Conservation (phyloP, 1,140 invertebrate genomes). For the Fragariocoptes setiger region DNA sequence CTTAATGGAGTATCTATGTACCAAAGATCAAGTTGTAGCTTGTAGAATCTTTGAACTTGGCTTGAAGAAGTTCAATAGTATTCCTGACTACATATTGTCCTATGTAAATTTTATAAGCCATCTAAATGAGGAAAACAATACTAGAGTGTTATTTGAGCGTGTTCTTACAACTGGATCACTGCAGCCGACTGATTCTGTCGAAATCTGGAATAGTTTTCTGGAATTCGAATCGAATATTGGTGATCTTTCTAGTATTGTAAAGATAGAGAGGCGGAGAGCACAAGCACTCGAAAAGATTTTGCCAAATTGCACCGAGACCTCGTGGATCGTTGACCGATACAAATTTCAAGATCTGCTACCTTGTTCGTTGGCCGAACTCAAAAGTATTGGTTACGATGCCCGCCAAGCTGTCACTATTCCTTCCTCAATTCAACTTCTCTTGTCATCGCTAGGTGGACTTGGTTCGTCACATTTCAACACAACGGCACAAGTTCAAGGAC, state of each 20-base stretch:
- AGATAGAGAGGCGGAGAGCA: slow-evolving; percentile 73
- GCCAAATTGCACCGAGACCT: slow-evolving; percentile 32
- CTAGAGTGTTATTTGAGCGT: slow-evolving; percentile 78
- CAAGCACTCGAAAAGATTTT: slow-evolving; percentile 56
- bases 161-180: slow-evolving; percentile 74
- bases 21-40: slow-evolving; percentile 90
- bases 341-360: slow-evolving; percentile 77
- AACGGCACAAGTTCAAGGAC: slow-evolving; percentile 9
- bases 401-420: slow-evolving; percentile 4
- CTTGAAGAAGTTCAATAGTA: slow-evolving; percentile 73
- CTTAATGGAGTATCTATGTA: slow-evolving; percentile 96
- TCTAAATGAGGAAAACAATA: slow-evolving; percentile 98
- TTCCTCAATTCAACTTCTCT: background rate
- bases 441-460: background rate
- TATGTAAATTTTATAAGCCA: slow-evolving; percentile 93
- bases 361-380: slow-evolving; percentile 53
- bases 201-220: slow-evolving; percentile 92
- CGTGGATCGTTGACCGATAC: slow-evolving; percentile 72
- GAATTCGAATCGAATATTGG: slow-evolving; percentile 97
- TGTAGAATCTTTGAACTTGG: slow-evolving; percentile 93
- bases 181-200: slow-evolving; percentile 63
- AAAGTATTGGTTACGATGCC: slow-evolving; percentile 25
- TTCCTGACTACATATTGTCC: slow-evolving; percentile 69
- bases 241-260: slow-evolving; percentile 81
- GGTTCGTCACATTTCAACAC: background rate